Evolutionary conservation across 2,888 invertebrate genomes (phyloP), one percentile per base, ranked within the genome.

Genomic region (Epirrhoe alternata): DNA sequence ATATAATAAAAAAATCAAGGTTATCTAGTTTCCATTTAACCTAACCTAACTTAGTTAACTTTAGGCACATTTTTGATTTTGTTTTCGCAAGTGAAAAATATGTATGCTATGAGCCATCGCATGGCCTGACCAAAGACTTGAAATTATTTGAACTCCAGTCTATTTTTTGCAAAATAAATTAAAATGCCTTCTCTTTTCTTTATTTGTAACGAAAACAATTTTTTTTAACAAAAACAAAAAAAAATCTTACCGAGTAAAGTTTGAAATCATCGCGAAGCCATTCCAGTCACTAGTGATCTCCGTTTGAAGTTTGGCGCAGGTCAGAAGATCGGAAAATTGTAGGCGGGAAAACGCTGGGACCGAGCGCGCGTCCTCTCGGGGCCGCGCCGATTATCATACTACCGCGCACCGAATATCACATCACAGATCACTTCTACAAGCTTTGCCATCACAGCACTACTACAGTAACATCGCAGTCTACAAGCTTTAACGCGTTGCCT

Each of bases 331-430:
- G 72, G 68, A 63, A 70, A 67, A 73, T 61, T 31, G 42, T 45
- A 24, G 24, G 72, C 68, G 72, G 63, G 70, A 70, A 68, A 72
- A 62, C 7, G 38, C 45, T 16, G 42, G 50, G 42, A 30, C 12
- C n/a, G 61, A 47, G 54, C 67, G 62, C 68, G 64, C 74, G 76
- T 72, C 61, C 58, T 68, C 53, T 60, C 64, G 35, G 17, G 47
- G 31, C 68, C 49, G 56, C 59, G 69, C n/a, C 61, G 42, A 49
- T 65, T 62, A 68, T 68, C 72, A 70, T 58, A 75, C 74, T 76
- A 74, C 63, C 70, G 73, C 62, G 17, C 53, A 16, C 33, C 35
- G 14, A 42, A 42, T 16, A 53, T 7, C 30, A 14, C 35, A 53
- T 7, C 16, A 57, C 47, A 24, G 24, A 24, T 24, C 24, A 24